Conservation (phyloP, 2,888 invertebrate species). For the Drosophila diplacantha region DNA sequence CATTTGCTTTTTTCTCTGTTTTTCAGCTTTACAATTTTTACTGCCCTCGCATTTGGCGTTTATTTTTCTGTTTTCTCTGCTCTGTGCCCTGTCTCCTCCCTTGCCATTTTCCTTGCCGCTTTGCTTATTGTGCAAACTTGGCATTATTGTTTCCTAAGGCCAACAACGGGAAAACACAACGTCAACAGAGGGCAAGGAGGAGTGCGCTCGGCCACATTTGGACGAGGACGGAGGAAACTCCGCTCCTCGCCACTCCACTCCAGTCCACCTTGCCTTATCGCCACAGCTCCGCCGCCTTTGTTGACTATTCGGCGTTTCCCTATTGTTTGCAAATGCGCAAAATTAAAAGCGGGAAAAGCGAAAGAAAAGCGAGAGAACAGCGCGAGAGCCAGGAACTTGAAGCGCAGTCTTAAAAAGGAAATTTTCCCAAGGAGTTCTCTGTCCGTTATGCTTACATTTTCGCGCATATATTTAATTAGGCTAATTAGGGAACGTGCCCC, state of each 20-base stretch:
- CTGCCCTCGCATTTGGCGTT: constrained; percentile 58
- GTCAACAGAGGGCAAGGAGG: constrained; percentile 58
- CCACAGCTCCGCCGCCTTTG: constrained; percentile 45
- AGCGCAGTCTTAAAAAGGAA: constrained; percentile 40
- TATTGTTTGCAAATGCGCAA: constrained; percentile 69
- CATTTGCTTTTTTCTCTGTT: constrained; percentile 31
- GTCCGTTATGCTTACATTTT: constrained; percentile 59
- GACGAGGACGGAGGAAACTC: constrained; percentile 13
- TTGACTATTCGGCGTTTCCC: constrained; percentile 62
- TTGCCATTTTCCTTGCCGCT: constrained; percentile 32
- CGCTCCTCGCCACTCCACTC: constrained; percentile 18
- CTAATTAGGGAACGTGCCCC: constrained; percentile 74
- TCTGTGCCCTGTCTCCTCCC: constrained; percentile 22
- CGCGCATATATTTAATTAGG: constrained; percentile 73
- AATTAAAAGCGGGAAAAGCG: constrained; percentile 54
- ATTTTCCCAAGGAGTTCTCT: constrained; percentile 29
- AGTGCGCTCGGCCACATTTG: constrained; percentile 31
- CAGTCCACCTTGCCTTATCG: constrained; percentile 55
- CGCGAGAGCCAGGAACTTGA: constrained; percentile 23
- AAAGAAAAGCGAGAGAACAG: constrained; percentile 21
- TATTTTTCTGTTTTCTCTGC: constrained; percentile 38
- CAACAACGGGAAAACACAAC: constrained; percentile 63
- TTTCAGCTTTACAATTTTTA: constrained; percentile 66
- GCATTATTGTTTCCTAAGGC: constrained; percentile 75
- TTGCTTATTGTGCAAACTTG: constrained; percentile 71